Conservation (phyloP, 1,140 invertebrate genomes). For the Caenorhabditis remanei region DNA sequence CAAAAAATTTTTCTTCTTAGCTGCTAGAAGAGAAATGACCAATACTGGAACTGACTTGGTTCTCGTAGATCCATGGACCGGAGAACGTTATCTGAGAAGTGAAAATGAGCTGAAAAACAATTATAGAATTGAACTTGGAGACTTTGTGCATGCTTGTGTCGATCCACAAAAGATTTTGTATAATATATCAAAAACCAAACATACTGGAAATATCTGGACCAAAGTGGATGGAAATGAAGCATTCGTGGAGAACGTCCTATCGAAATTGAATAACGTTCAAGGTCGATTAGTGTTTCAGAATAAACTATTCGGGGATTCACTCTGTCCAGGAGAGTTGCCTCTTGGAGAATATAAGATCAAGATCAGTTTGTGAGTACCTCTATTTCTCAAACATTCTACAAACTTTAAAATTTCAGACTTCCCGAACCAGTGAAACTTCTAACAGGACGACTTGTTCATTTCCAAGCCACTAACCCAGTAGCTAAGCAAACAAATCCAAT, state of each 20-base stretch:
- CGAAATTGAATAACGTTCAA: background rate
- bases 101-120: background rate
- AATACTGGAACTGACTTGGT: background rate
- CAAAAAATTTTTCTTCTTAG: background rate
- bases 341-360: background rate
- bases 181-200: background rate
- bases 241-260: background rate
- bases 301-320: slow-evolving; percentile 5
- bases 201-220: background rate
- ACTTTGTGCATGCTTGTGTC: background rate
- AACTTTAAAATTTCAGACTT: background rate
- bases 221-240: background rate
- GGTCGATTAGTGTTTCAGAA: background rate
- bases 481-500: background rate
- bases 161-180: background rate
- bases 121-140: background rate
- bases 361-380: background rate
- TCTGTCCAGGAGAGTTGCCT: background rate
- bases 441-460: background rate
- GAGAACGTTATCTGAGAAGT: background rate
- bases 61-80: background rate
- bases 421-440: background rate
- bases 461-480: background rate
- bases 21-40: background rate
- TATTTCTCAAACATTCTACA: background rate